Evolutionary conservation across 2,888 invertebrate genomes (phyloP).

Genomic region (Fabriciana adippe): DNA sequence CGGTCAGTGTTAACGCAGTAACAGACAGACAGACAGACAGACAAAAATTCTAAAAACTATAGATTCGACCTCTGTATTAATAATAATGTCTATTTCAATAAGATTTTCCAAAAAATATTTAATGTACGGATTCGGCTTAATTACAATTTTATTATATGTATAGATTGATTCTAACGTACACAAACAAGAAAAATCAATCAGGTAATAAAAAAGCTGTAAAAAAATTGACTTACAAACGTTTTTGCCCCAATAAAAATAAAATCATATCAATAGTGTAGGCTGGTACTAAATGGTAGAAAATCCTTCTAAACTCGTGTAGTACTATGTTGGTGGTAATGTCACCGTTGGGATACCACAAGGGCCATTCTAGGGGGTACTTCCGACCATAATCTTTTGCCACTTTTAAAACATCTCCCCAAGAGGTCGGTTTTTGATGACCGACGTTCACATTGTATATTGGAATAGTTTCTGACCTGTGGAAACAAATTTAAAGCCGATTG

Average conservation of each 20-base stretch:
- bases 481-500: background rate
- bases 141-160: no score
- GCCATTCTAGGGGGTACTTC: slow-evolving; percentile 90
- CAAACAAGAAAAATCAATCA: no score
- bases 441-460: slow-evolving; percentile 95
- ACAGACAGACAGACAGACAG: no score
- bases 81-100: no score
- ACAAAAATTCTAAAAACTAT: no score
- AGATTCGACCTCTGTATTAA: no score
- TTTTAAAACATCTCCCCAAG: slow-evolving; percentile 92
- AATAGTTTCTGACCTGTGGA: slow-evolving; percentile 81
- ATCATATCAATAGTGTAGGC: slow-evolving; percentile 90
- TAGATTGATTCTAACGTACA: no score
- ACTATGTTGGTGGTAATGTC: slow-evolving; percentile 86
- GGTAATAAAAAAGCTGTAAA: background rate
- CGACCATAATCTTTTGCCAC: slow-evolving; percentile 85
- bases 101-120: no score
- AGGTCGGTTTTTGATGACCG: slow-evolving; percentile 89
- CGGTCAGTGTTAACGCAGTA: no score
- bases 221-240: slow-evolving; percentile 87
- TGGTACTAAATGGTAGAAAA: slow-evolving; percentile 89
- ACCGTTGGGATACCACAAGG: slow-evolving; percentile 93
- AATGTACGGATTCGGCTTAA: no score
- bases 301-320: slow-evolving; percentile 84
- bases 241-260: slow-evolving; percentile 87